These are phyloP conservation scores for Habrosyne pyritoides DNA, from an alignment of 2,888 invertebrate genomes.

Conservation along the genomic window DNA sequence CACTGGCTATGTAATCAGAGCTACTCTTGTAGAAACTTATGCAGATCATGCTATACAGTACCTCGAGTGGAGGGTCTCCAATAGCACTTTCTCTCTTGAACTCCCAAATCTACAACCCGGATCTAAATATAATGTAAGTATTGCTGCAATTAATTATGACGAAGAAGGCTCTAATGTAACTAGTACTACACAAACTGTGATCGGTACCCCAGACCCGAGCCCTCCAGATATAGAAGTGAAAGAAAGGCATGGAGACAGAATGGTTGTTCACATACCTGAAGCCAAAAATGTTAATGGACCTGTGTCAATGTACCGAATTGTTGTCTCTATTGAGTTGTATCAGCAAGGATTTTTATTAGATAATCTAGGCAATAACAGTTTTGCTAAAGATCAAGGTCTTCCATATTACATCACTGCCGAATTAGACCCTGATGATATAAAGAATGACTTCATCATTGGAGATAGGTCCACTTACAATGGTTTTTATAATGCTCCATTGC, in stretches of 20 bases:
- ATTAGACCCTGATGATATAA: slow-evolving; percentile 86
- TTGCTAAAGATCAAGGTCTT: slow-evolving; percentile 86
- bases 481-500: slow-evolving; percentile 90
- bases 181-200: slow-evolving; percentile 86
- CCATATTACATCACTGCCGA: slow-evolving; percentile 94
- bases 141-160: slow-evolving; percentile 85
- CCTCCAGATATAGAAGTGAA: slow-evolving; percentile 87
- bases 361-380: slow-evolving; percentile 85
- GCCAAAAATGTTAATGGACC: slow-evolving; percentile 91
- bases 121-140: slow-evolving; percentile 88
- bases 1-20: slow-evolving; percentile 82
- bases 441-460: slow-evolving; percentile 89
- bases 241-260: slow-evolving; percentile 83
- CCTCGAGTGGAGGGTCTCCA: slow-evolving; percentile 84
- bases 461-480: slow-evolving; percentile 89
- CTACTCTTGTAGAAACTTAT: slow-evolving; percentile 82
- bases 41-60: slow-evolving; percentile 76
- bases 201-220: slow-evolving; percentile 88
- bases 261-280: slow-evolving; percentile 87
- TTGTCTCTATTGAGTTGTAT: slow-evolving; percentile 87
- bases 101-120: slow-evolving; percentile 88
- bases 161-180: slow-evolving; percentile 84
- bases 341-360: slow-evolving; percentile 85
- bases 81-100: slow-evolving; percentile 82
- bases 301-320: slow-evolving; percentile 88